Evolutionary conservation across 2,113 vertebrate genomes (phyloP), one percentile per base, ranked within the genome.

Genomic region (Telmatochromis sp.): DNA sequence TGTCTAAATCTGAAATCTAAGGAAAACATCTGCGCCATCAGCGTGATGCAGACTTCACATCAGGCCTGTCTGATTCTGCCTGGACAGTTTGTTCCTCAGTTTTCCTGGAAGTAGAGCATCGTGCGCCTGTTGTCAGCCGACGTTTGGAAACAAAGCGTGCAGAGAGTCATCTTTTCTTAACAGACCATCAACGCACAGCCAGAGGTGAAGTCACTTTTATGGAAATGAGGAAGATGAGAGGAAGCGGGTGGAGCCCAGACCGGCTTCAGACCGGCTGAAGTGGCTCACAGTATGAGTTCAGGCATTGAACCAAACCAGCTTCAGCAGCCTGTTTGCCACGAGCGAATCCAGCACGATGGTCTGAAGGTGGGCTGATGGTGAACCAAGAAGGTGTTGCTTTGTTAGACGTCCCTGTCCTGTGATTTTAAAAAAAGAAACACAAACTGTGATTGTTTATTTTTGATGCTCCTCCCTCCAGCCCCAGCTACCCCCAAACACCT

Each of bases 171-270:
- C 86, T 88, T 83, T 93, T 91, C 80, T 68, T 87, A 96, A 88
- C 94, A 89, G 96, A 96, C 95, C 96, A 96, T 96, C 95, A 96
- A 84, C 89, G 4, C 63, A 78, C 47, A 19, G 68, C 83, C 82
- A 86, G 80, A 37, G 85, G 65, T 87, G 89, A 91, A 54, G 81
- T 89, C 92, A 94, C 90, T 87, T 78, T 92, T 83, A 95, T 94
- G 93, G 88, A 92, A 93, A 94, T 94, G 83, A 87, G 81, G 90
- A 86, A 82, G 89, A 87, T 2, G 83, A 93, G 86, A 31, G 81
- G 88, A 83, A 33, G 63, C 37, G 26, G 80, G 73, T 19, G 45
- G 5, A 86, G 58, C 83, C 81, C 87, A 86, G 84, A 84, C 80
- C 78, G 53, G n/a, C 13, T 9, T 14, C 81, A 75, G 84, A 88